Base-by-base conservation (phyloP, 2,888 invertebrate species). In the Meganola albula region DNA sequence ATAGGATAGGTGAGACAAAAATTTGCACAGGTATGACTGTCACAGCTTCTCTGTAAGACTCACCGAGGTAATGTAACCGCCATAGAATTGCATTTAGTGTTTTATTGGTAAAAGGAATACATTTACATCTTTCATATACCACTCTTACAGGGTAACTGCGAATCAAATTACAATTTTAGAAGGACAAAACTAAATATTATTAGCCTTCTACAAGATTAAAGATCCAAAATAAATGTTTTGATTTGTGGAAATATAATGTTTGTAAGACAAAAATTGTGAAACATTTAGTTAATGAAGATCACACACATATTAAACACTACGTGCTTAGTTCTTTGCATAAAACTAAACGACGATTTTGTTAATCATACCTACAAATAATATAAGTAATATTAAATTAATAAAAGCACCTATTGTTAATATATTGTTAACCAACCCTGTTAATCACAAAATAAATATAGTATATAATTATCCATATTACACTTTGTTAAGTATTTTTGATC, bases 11-110 rank as follows among this genome's bases (percentile, higher is more conserved):
- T n/a, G 27, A 12, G 25, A 27, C 10, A 10, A 18, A 10, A 20
- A 23, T 11, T 31, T 28, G 11, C 14, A 12, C 23, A 16, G 27
- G 9, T 32, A 37, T 44, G 41, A 40, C 39, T 58, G 71, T 64
- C 77, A 80, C 82, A 84, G 82, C 73, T 75, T 74, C 79, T 79
- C 83, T 84, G 83, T 80, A 84, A 82, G 78, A 68, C 69, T 67
- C 63, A 59, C 42, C 39, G 44, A 61, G 65, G 73, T 69, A 75
- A 83, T 76, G 84, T 83, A 84, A 85, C 83, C 58, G 84, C 85
- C 84, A 84, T 83, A 80, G 74, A 72, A 31, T 27, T 52, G 49
- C 47, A 37, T 20, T 20, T 20, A 20, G 8, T 20, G 3, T n/a
- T 7, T 5, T n/a, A n/a, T n/a, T n/a, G n/a, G n/a, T n/a, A n/a